Evolutionary conservation across 2,113 vertebrate species (phyloP).

Genomic region (Macrotis lagotis): DNA sequence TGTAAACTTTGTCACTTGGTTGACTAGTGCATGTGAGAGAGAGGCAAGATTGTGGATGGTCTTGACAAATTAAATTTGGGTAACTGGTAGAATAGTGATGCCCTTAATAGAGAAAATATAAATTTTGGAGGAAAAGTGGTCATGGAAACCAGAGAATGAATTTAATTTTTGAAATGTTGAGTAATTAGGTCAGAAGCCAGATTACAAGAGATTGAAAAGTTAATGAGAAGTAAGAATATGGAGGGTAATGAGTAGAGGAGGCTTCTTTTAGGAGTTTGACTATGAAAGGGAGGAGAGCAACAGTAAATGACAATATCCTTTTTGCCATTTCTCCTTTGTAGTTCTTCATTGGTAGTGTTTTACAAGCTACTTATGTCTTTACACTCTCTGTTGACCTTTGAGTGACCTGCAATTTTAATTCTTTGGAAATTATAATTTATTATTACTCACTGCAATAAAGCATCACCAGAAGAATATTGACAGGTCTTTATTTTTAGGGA

Average conservation of each 20-base stretch:
- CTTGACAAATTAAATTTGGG: not conserved
- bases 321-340: not conserved
- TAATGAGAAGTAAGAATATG: not conserved
- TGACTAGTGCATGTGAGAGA: not conserved
- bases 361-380: not conserved
- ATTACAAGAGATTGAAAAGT: not conserved
- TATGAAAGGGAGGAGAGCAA: not conserved
- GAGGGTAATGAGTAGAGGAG: not conserved
- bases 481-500: not conserved
- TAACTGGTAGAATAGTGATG: not conserved
- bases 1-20: not conserved
- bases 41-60: not conserved
- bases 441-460: not conserved
- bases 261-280: not conserved
- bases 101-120: not conserved
- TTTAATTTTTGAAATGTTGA: not conserved
- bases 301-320: not conserved
- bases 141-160: not conserved
- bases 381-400: not conserved
- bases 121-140: not conserved
- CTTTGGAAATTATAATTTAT: not conserved
- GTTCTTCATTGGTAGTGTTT: not conserved
- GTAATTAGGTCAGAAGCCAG: not conserved
- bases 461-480: not conserved
- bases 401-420: not conserved